Evolutionary conservation across 2,797 vertebrate genomes (phyloP).

Genomic region (Macropodus opercularis): DNA sequence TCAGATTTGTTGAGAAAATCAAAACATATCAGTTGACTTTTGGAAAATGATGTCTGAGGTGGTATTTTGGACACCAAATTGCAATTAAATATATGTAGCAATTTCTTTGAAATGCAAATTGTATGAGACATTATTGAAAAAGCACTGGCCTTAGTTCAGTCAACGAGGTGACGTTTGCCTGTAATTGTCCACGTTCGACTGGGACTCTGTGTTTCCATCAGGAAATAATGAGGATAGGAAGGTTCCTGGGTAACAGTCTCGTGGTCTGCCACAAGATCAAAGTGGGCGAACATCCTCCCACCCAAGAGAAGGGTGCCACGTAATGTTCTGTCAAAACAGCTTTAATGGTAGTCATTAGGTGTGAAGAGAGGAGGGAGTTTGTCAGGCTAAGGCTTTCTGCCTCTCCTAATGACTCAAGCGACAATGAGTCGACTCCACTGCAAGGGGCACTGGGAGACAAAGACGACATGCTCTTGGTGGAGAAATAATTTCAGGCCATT

Average conservation of each 20-base stretch:
- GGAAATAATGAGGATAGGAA: conserved; percentile 40
- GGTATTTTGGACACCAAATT: conserved; percentile 8
- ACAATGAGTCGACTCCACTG: conserved; percentile 35
- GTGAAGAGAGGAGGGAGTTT: conserved; percentile 29
- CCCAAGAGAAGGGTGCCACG: conserved; percentile 47
- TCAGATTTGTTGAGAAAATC: conserved; percentile 9
- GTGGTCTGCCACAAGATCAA: conserved; percentile 24
- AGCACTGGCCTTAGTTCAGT: background rate
- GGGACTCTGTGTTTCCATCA: conserved; percentile 13
- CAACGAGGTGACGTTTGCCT: background rate
- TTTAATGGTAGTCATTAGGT: conserved; percentile 59
- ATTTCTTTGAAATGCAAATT: conserved; percentile 26
- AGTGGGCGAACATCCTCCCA: conserved; percentile 46
- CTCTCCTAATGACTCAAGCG: conserved; percentile 43
- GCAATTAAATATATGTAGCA: conserved; percentile 5
- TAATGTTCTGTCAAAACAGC: conserved; percentile 65
- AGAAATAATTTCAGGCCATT: background rate
- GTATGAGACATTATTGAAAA: conserved; percentile 1
- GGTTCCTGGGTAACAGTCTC: conserved; percentile 27
- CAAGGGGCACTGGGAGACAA: conserved; percentile 9
- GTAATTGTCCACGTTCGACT: conserved; percentile 8
- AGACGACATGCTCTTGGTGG: background rate
- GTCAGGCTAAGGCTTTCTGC: conserved; percentile 38
- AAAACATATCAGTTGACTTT: conserved; percentile 4
- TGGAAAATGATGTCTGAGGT: background rate